A percentile compares a stretch with the other conserved stretches of the same genome.
Evolutionary conservation across 2,888 invertebrate genomes (phyloP).

Genomic region (Acleris cristana): DNA sequence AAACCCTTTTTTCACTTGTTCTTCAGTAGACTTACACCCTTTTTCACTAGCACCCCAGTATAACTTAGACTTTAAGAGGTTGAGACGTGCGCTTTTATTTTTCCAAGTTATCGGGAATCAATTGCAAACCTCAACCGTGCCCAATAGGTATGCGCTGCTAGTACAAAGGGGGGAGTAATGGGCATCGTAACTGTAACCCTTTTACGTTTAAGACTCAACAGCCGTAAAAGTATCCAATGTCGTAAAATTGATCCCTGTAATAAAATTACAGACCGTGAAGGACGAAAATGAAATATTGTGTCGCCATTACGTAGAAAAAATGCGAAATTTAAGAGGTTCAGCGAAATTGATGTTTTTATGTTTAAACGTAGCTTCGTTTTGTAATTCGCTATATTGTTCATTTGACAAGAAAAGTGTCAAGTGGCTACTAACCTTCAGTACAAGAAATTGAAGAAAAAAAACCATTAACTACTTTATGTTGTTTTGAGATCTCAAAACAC

Average conservation of each 20-base stretch:
- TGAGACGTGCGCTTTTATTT: neutral
- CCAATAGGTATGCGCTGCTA: slow-evolving; percentile 55
- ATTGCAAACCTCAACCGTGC: slow-evolving; percentile 51
- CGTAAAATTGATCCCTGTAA: slow-evolving; percentile 74
- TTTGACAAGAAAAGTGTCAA: too few species aligned
- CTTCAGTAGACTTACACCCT: neutral
- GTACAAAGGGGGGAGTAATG: slow-evolving; percentile 59
- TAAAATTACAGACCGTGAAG: slow-evolving; percentile 72
- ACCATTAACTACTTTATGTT: too few species aligned
- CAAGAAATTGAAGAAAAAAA: too few species aligned
- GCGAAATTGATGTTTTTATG: slow-evolving; percentile 43
- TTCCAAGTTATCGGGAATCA: slow-evolving; percentile 41
- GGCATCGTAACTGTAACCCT: slow-evolving; percentile 64
- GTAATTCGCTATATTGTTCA: neutral
- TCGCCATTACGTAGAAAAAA: slow-evolving; percentile 55
- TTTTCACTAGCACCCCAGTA: neutral
- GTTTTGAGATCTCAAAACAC: too few species aligned
- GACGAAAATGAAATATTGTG: slow-evolving; percentile 72
- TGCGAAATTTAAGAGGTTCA: slow-evolving; percentile 52
- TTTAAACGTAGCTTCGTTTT: slow-evolving; percentile 19
- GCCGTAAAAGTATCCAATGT: slow-evolving; percentile 75
- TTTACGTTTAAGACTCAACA: slow-evolving; percentile 71
- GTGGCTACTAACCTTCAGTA: too few species aligned
- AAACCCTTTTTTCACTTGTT: too few species aligned
- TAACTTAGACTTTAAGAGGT: neutral